These are phyloP conservation scores for Orchestia grillus DNA, from an alignment of 1,140 invertebrate genomes.

Conservation along the genomic window DNA sequence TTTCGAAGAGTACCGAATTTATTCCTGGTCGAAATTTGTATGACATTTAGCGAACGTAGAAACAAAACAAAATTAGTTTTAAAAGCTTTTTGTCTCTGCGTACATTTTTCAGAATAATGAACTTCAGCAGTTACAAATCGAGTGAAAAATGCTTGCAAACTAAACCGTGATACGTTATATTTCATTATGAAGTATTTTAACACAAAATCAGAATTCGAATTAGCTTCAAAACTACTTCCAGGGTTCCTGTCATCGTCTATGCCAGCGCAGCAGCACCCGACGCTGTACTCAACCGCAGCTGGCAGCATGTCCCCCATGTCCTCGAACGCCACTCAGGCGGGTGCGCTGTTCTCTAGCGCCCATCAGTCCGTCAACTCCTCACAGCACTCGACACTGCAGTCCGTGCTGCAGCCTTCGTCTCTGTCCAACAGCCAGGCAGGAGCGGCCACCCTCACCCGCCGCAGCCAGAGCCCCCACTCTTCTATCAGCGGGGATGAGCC, in stretches of 20 bases:
- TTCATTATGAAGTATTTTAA: too few species aligned
- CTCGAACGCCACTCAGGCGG: neutral
- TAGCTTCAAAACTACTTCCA: neutral
- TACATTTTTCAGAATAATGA: too few species aligned
- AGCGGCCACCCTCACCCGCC: neutral
- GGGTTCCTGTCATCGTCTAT: neutral
- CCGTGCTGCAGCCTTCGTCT: neutral
- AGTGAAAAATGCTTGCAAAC: too few species aligned
- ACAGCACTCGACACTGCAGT: conserved; percentile 27
- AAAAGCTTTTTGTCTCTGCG: too few species aligned
- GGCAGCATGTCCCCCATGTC: conserved; percentile 26
- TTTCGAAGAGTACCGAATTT: too few species aligned
- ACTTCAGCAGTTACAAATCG: too few species aligned
- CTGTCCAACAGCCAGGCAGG: neutral
- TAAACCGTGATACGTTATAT: too few species aligned
- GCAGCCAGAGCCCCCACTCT: neutral
- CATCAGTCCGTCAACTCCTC: neutral
- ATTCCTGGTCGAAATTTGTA: too few species aligned
- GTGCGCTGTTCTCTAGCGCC: neutral
- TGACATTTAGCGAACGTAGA: too few species aligned
- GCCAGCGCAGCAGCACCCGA: conserved; percentile 12
- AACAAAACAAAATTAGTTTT: too few species aligned
- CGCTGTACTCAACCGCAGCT: conserved; percentile 17
- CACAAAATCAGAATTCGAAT: neutral
- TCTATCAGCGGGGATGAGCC: conserved; percentile 6